Evolutionary conservation across 1,140 invertebrate genomes (phyloP).

Genomic region (Tetramorium alpestre): DNA sequence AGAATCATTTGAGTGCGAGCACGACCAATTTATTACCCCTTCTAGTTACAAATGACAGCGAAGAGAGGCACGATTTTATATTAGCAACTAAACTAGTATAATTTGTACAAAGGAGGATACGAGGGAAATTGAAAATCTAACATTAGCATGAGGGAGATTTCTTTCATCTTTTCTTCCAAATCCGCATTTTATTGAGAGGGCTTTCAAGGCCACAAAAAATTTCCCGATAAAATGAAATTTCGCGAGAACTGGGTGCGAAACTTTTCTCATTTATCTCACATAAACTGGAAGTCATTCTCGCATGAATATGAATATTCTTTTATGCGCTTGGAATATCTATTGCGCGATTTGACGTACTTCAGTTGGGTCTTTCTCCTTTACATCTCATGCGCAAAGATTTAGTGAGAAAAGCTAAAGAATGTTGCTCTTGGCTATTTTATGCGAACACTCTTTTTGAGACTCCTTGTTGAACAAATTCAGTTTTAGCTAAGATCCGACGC

Average conservation of each 20-base stretch:
- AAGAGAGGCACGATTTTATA: slow-evolving; percentile 19
- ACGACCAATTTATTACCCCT: not conserved
- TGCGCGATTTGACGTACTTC: slow-evolving; percentile 13
- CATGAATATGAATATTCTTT: slow-evolving; percentile 30
- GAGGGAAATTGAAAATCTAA: slow-evolving; percentile 12
- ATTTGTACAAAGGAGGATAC: not conserved
- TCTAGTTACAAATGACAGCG: not conserved
- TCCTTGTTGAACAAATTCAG: not conserved
- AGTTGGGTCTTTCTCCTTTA: not conserved
- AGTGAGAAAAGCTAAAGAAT: not conserved
- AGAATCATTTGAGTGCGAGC: not conserved
- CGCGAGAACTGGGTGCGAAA: not conserved
- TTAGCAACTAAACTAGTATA: not conserved
- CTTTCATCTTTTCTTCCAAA: not conserved
- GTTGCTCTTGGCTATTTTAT: not conserved
- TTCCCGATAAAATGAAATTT: slow-evolving; percentile 26
- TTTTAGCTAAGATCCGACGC: not conserved
- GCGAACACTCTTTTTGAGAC: not conserved
- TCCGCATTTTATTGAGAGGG: not conserved
- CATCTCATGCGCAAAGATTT: not conserved
- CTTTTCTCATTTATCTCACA: slow-evolving; percentile 41
- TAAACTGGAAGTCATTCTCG: not conserved
- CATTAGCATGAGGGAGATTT: not conserved
- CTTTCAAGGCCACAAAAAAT: slow-evolving; percentile 7
- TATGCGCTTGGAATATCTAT: slow-evolving; percentile 19